These are phyloP conservation scores for Australoheros facetus DNA, from an alignment of 2,797 vertebrate genomes.

Conservation along the genomic window DNA sequence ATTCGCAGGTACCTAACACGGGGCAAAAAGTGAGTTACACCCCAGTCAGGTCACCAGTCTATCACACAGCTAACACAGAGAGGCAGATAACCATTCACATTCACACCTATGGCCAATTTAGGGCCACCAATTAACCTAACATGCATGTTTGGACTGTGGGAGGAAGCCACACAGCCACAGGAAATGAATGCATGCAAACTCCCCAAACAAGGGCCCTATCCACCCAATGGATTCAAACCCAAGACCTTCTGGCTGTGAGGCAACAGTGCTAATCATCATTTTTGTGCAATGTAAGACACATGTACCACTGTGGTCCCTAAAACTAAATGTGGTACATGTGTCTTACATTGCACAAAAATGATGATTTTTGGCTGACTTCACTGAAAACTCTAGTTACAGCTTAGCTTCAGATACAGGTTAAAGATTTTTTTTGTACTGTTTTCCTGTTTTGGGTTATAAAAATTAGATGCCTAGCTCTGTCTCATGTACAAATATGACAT, in stretches of 20 bases:
- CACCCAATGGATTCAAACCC: not conserved
- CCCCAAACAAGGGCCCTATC: not conserved
- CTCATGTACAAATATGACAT: not conserved
- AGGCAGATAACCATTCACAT: not conserved
- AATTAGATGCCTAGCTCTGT: not conserved
- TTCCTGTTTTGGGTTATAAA: too few species aligned
- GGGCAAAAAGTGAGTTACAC: too few species aligned
- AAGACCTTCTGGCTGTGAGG: not conserved
- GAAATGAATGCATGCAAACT: not conserved
- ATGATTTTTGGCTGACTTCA: not conserved
- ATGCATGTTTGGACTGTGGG: not conserved
- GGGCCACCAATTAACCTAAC: not conserved
- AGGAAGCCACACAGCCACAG: not conserved
- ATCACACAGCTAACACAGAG: too few species aligned
- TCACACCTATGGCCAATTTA: not conserved
- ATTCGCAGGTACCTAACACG: too few species aligned
- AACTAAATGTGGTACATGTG: accelerated
- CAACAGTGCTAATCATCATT: not conserved
- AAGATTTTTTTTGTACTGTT: too few species aligned
- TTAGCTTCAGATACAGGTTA: not conserved
- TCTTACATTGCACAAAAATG: not conserved
- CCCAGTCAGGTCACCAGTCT: too few species aligned
- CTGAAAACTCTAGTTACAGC: not conserved
- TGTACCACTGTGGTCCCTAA: too few species aligned
- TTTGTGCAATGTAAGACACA: too few species aligned